Conservation (phyloP, 2,888 invertebrate genomes). For the Plutella xylostella region DNA sequence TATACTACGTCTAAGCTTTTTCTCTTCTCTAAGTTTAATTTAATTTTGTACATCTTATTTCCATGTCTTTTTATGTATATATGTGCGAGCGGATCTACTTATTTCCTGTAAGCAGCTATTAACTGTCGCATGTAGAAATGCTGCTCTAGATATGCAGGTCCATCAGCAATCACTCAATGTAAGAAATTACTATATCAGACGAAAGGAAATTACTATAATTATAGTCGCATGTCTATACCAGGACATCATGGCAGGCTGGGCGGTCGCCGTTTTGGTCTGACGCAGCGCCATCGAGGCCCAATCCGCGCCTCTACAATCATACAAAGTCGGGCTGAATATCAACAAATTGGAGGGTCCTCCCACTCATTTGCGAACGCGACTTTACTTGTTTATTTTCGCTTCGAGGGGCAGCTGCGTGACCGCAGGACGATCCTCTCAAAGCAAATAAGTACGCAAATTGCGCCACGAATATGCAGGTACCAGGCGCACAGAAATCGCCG, state of each 20-base stretch:
- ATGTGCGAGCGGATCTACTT: too few species aligned
- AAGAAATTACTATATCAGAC: too few species aligned
- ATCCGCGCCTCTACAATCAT: constrained; percentile 39
- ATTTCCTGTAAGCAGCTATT: too few species aligned
- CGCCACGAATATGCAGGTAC: constrained; percentile 42
- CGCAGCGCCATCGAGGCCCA: constrained; percentile 25
- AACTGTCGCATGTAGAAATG: too few species aligned
- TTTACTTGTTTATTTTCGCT: constrained; percentile 47
- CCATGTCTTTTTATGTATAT: too few species aligned
- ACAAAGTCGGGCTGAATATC: constrained; percentile 43
- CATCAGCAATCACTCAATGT: too few species aligned
- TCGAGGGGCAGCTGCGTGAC: constrained; percentile 44
- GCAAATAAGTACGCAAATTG: constrained; percentile 58
- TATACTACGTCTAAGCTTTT: too few species aligned
- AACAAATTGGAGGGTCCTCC: constrained; percentile 52
- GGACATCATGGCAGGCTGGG: constrained; percentile 4
- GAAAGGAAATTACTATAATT: too few species aligned
- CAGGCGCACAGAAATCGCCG: constrained; percentile 43
- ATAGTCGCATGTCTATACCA: too few species aligned
- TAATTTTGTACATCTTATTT: too few species aligned
- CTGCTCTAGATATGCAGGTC: too few species aligned
- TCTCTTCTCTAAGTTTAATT: too few species aligned
- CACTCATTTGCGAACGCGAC: constrained; percentile 35
- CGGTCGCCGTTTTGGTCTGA: constrained; percentile 3
- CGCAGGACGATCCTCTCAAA: constrained; percentile 36